Conservation (phyloP, 1,140 invertebrate species). For the Chrysomallon squamiferum region DNA sequence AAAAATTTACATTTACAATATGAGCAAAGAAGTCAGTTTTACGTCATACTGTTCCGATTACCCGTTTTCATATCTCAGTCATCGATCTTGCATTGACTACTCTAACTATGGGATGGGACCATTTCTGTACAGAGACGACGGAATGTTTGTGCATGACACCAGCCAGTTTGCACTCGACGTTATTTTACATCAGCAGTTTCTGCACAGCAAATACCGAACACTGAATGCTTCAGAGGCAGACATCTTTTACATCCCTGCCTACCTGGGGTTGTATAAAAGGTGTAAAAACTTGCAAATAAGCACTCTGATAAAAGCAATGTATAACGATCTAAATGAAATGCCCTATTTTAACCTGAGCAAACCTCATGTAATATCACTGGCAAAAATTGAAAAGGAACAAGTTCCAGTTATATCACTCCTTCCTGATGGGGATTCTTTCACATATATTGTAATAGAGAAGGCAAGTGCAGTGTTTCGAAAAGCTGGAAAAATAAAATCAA, state of each 20-base stretch:
- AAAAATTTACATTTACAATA: no score
- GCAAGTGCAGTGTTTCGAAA: slow-evolving; percentile 16
- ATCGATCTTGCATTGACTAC: slow-evolving; percentile 39
- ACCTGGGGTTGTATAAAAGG: slow-evolving; percentile 34
- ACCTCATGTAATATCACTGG: slow-evolving; percentile 40
- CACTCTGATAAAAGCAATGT: slow-evolving; percentile 10
- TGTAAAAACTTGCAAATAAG: slow-evolving; percentile 2
- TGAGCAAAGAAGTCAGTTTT: no score
- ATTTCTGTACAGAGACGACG: slow-evolving; percentile 14
- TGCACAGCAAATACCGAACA: slow-evolving; percentile 37
- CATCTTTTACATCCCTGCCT: slow-evolving; percentile 48
- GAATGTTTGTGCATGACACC: slow-evolving; percentile 26
- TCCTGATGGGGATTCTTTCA: neutral
- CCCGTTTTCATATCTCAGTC: no score
- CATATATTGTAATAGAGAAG: slow-evolving; percentile 30
- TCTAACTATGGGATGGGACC: slow-evolving; percentile 38
- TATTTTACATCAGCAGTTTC: slow-evolving; percentile 45
- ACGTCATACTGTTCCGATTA: no score
- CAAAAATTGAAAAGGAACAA: slow-evolving; percentile 46
- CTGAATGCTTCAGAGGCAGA: slow-evolving; percentile 35
- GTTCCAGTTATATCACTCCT: slow-evolving; percentile 25
- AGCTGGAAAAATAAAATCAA: neutral
- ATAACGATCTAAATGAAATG: slow-evolving; percentile 14
- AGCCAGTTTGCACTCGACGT: slow-evolving; percentile 47
- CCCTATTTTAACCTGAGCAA: slow-evolving; percentile 24